Evolutionary conservation across 1,140 invertebrate species (phyloP), one percentile per base, ranked within the genome.

Genomic region (Heterodera carotae): DNA sequence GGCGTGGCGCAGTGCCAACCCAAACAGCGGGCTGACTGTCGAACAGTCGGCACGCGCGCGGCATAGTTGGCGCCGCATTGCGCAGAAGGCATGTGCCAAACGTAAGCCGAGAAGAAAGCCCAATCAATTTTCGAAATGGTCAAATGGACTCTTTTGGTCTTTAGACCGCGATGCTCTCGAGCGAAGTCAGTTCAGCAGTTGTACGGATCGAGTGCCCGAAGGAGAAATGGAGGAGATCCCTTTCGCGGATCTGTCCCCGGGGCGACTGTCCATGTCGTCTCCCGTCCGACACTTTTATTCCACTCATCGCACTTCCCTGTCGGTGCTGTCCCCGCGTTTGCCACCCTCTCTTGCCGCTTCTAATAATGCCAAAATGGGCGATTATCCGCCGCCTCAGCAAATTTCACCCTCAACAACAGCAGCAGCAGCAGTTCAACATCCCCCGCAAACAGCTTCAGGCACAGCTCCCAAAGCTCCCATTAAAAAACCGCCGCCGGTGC

Each of bases 21-120:
- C 60, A 22, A 64, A 67, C 70, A 39, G 60, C 43, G 27, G 62
- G n/a, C 36, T 68, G 27, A 68, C 72, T n/a, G 34, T 36, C n/a
- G 36, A 68, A 70, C 60, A 64, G n/a, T 76, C 82, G n/a, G 76
- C 72, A 29, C 36, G 43, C 27, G 83, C 84, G 56, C 66, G 82
- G 29, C 75, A 81, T 18, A 84, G 86, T 67, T 84, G 83, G 83
- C 80, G 68, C 53, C 60, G 82, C 34, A 71, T 84, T 33, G 84
- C 83, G 39, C 75, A 76, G 56, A 77, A 72, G 33, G 83, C 83
- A 2, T 83, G 82, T 73, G 74, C 79, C n/a, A 83, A 82, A 86
- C 69, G 83, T 86, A 29, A 69, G 39, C 18, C 4, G 53, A 39
- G 7, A n/a, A 18, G 8, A 59, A 18, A 36, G 68, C 7, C n/a